Percentiles rank a stretch among this genome's conserved stretches.
These are phyloP conservation scores for Trachurus trachurus DNA, from an alignment of 2,797 vertebrate species.

Conservation along the genomic window DNA sequence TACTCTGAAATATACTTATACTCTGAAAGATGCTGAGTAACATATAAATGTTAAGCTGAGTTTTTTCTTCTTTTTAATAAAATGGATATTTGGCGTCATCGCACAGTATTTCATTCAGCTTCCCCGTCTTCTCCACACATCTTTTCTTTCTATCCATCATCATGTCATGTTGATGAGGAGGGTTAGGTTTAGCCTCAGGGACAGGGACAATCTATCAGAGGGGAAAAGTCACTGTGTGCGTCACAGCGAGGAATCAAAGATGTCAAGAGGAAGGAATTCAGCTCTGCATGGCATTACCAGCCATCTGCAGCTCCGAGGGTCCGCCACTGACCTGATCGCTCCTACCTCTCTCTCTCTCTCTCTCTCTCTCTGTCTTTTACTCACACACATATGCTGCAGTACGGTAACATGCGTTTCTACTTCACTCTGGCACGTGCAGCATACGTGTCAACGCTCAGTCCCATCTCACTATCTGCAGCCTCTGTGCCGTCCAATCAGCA, in stretches of 20 bases:
- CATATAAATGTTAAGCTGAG: background rate
- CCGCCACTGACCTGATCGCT: constrained; percentile 28
- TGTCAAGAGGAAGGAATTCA: constrained; percentile 56
- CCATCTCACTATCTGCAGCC: background rate
- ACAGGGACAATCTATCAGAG: constrained; percentile 1
- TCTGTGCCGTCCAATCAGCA: constrained; percentile 52
- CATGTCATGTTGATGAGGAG: constrained; percentile 7
- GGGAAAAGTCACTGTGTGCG: constrained; percentile 19
- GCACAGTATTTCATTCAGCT: background rate
- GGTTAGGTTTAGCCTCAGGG: constrained; percentile 1
- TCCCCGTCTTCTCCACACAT: background rate
- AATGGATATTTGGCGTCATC: background rate
- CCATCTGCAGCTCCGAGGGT: constrained; percentile 63
- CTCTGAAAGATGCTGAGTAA: background rate
- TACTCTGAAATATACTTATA: background rate
- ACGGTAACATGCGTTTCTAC: background rate
- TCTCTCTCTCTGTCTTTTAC: background rate
- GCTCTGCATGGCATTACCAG: constrained; percentile 46
- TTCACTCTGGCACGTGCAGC: background rate
- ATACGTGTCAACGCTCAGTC: background rate
- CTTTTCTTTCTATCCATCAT: background rate
- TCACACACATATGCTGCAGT: background rate
- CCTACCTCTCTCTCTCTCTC: background rate
- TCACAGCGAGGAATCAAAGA: constrained; percentile 41
- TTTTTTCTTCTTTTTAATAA: background rate